phyloP scores from a whole-genome alignment of 2,888 invertebrate species.

The Melanophora roralis region DNA sequence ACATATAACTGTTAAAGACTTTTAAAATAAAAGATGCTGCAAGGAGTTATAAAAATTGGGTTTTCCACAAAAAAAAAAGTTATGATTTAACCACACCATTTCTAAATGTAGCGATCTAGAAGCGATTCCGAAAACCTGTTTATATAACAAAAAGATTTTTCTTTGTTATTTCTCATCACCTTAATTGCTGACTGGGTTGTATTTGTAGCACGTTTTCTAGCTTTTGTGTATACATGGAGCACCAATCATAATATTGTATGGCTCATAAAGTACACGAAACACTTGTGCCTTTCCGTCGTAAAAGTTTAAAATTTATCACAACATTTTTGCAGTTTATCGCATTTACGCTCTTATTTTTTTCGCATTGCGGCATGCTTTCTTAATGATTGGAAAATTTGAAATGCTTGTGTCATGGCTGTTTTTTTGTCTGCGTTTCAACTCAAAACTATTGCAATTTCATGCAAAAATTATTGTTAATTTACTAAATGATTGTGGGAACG shows the following conservation, averaged over 20 bases:
- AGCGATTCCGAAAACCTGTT: too few species aligned
- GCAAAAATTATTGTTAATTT: conserved; percentile 54
- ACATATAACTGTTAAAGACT: too few species aligned
- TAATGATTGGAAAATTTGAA: conserved; percentile 54
- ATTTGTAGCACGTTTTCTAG: neutral
- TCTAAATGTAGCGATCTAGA: too few species aligned
- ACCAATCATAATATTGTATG: conserved; percentile 39
- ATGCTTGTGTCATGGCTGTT: conserved; percentile 36
- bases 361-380: conserved; percentile 34
- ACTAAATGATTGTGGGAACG: conserved; percentile 53
- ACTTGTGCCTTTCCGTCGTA: conserved; percentile 33
- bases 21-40: too few species aligned
- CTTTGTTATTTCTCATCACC: neutral
- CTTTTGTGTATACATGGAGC: conserved; percentile 1
- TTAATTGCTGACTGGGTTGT: conserved; percentile 15
- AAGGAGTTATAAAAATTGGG: too few species aligned
- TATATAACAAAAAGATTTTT: neutral
- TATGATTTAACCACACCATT: too few species aligned
- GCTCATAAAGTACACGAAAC: conserved; percentile 50
- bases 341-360: neutral
- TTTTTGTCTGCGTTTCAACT: conserved; percentile 26
- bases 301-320: neutral
- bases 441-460: conserved; percentile 50
- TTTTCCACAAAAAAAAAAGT: too few species aligned
- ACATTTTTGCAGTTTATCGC: conserved; percentile 17